A percentile compares a stretch with the other conserved stretches of the same genome.
Evolutionary conservation across 2,797 vertebrate genomes (phyloP).

Genomic region (Strix occidentalis): DNA sequence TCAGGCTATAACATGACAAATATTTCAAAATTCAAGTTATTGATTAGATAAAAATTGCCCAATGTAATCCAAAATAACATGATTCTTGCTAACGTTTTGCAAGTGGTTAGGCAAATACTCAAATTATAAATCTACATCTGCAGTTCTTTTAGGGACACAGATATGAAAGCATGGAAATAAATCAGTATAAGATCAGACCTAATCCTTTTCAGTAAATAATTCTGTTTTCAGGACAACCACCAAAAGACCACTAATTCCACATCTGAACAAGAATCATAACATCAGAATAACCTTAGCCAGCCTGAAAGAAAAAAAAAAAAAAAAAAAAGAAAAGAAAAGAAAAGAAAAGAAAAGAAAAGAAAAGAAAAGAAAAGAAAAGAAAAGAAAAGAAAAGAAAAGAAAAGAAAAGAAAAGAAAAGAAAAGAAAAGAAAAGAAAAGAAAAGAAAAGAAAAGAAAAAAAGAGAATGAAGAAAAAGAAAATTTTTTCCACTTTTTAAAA

Average conservation of each 20-base stretch:
- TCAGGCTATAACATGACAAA: background rate
- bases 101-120: background rate
- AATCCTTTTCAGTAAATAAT: background rate
- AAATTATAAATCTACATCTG: background rate
- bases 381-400: too few species aligned
- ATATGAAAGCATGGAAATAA: background rate
- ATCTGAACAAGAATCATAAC: background rate
- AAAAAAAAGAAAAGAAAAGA: too few species aligned
- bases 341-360: too few species aligned
- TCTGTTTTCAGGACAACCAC: background rate
- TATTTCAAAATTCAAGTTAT: background rate
- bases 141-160: background rate
- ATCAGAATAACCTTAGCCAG: background rate
- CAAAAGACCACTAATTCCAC: background rate
- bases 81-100: background rate
- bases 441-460: too few species aligned
- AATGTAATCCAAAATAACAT: background rate
- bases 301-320: rapidly evolving
- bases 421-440: too few species aligned
- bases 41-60: background rate
- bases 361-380: too few species aligned
- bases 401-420: too few species aligned
- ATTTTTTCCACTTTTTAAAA: background rate
- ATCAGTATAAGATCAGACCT: background rate
- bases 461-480: background rate